Base-by-base conservation (phyloP, 2,113 vertebrate species). In the Callopanchax toddi region DNA sequence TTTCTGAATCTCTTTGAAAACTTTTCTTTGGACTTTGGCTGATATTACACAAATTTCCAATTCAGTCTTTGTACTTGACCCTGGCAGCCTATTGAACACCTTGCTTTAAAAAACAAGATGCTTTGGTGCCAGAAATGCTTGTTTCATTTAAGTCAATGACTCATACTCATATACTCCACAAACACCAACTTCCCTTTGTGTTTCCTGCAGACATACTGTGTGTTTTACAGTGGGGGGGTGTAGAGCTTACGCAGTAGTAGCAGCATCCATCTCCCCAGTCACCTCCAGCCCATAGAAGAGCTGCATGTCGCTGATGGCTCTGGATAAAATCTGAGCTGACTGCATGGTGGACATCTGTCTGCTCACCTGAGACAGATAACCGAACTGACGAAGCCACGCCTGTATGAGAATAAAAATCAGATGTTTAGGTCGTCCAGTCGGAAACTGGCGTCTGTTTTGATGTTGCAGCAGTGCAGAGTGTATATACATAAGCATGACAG, bases 271-370 rank as follows among this genome's bases (percentile, higher is more conserved):
- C 66, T 91, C 68, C 0, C 97, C 96, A 0, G 96, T 98, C 82
- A 95, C 91, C 0, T 94, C 65, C 72, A 99, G 94, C 46, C 97
- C 95, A 0, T 99, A 99, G 84, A 98, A 96, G 45, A 89, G 92
- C 89, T 99, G 97, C 97, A 99, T 99, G 82, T 97, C 93, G 0
- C 93, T 81, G 0, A 98, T 89, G 54, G 97, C 97, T 0, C 91
- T 90, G 55, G 95, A 93, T 67, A 99, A 90, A 75, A 93, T 95
- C 92, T 96, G 94, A 1, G 94, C 91, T 0, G 97, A 97, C 85
- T 94, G 95, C 94, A 97, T 92, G 79, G 95, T 96, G 89, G 97
- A 98, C 96, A 97, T 96, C 85, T 96, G 94, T 44, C 91, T 91
- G 82, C 93, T 96, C 56, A 93, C 91, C 83, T 94, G 94, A 0